A percentile compares a stretch with the other conserved stretches of the same genome.
phyloP scores from a whole-genome alignment of 2,113 vertebrate genomes.

The Vulpes lagopus region DNA sequence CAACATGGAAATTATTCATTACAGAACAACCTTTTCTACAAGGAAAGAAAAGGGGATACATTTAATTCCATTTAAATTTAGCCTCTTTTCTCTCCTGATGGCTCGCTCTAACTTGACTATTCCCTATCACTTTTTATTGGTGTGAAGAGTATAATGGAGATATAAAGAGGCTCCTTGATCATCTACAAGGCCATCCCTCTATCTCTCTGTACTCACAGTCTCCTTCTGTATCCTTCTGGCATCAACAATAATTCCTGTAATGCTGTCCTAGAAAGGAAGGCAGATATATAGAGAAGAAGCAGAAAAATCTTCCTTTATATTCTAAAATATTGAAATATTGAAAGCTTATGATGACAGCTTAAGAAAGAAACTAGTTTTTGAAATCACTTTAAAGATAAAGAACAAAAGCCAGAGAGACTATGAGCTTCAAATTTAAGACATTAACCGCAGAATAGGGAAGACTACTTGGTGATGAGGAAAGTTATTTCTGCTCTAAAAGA shows the following conservation, averaged over 20 bases:
- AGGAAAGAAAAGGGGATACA: background rate
- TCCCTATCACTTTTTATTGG: background rate
- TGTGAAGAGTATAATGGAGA: background rate
- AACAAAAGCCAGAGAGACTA: background rate
- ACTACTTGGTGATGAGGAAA: background rate
- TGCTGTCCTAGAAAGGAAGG: background rate
- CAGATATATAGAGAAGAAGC: background rate
- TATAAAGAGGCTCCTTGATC: background rate
- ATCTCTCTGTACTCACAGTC: background rate
- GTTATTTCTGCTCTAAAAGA: background rate
- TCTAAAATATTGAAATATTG: background rate
- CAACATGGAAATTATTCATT: background rate
- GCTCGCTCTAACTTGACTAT: background rate
- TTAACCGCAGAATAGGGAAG: background rate
- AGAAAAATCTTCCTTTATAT: background rate
- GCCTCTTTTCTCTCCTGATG: background rate
- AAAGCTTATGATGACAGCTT: background rate
- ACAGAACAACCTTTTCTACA: background rate
- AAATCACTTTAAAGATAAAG: constrained; percentile 59
- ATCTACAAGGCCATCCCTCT: background rate
- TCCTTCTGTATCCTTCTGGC: background rate
- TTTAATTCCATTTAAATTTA: background rate
- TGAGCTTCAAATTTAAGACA: background rate
- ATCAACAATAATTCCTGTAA: background rate
- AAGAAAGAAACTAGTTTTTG: constrained; percentile 44